A percentile compares a stretch with the other conserved stretches of the same genome.
These are phyloP conservation scores for Aphelocoma californica DNA, from an alignment of 2,797 vertebrate genomes.

Conservation along the genomic window DNA sequence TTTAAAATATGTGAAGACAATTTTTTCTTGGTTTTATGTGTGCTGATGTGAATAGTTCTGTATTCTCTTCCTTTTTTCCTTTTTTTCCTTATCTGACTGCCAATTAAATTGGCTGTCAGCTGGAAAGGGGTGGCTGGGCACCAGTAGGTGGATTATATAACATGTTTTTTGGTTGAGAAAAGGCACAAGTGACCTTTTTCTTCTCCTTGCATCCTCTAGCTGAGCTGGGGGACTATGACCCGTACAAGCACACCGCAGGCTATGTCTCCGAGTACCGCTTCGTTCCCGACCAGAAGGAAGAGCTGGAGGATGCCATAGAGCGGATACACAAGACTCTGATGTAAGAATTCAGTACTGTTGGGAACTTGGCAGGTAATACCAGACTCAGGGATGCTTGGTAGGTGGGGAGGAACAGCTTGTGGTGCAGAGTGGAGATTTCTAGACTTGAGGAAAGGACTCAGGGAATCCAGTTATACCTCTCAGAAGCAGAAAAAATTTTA, in stretches of 20 bases:
- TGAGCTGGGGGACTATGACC: constrained; percentile 88
- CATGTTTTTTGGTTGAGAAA: neutral
- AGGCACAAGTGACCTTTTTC: neutral
- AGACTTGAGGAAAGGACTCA: neutral
- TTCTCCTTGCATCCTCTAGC: constrained; percentile 68
- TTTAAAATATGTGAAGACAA: neutral
- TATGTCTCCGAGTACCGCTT: constrained; percentile 88
- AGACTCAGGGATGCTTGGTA: neutral
- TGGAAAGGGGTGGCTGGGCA: neutral
- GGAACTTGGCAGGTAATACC: neutral
- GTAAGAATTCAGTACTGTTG: constrained; percentile 73
- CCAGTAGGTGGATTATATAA: neutral
- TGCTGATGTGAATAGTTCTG: neutral
- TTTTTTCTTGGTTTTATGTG: neutral
- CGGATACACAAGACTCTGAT: constrained; percentile 85
- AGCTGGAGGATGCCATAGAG: constrained; percentile 85
- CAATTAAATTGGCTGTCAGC: fast-evolving
- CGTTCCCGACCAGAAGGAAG: constrained; percentile 88
- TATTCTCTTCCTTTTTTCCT: neutral
- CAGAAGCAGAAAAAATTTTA: neutral
- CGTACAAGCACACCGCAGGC: constrained; percentile 80
- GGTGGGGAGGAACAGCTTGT: neutral
- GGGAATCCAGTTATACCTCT: neutral
- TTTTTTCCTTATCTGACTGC: neutral
- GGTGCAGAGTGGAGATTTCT: neutral